Conservation (phyloP, 2,888 invertebrate genomes). For the Alloplasta piceator region DNA sequence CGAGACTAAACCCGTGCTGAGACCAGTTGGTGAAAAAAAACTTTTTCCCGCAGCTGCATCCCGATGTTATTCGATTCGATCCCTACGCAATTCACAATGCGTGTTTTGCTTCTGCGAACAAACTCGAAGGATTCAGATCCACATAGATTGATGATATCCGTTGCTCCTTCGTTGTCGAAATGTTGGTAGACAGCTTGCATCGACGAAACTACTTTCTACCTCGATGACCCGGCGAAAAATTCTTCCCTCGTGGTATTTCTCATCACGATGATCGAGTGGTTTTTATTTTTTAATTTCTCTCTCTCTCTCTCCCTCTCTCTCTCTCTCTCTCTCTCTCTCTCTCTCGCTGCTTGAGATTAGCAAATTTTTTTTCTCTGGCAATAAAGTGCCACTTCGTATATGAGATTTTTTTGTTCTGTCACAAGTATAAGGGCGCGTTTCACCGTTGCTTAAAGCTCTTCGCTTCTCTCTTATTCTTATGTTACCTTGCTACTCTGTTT, state of each 20-base stretch:
- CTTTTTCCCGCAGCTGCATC: conserved; percentile 27
- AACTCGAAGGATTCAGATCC: conserved; percentile 32
- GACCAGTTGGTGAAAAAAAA: conserved; percentile 16
- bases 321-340: too few species aligned
- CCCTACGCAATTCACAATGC: neutral
- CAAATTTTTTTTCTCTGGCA: conserved; percentile 3
- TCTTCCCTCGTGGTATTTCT: neutral
- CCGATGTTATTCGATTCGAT: conserved; percentile 19
- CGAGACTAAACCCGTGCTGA: conserved; percentile 27
- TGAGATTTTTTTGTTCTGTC: neutral
- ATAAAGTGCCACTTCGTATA: neutral
- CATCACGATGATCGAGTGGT: neutral
- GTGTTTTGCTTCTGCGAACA: neutral
- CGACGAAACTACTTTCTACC: neutral
- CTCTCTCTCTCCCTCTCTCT: too few species aligned
- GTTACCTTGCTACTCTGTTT: conserved; percentile 8
- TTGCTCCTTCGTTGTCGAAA: neutral
- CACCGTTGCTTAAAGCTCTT: conserved; percentile 9
- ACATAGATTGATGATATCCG: neutral
- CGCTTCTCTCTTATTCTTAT: neutral
- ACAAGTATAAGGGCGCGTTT: neutral
- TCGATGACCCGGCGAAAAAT: conserved; percentile 6
- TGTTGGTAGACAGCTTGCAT: neutral
- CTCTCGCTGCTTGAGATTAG: neutral
- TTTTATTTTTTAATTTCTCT: neutral